Conservation (phyloP, 1,140 invertebrate genomes). For the Periplaneta americana region DNA sequence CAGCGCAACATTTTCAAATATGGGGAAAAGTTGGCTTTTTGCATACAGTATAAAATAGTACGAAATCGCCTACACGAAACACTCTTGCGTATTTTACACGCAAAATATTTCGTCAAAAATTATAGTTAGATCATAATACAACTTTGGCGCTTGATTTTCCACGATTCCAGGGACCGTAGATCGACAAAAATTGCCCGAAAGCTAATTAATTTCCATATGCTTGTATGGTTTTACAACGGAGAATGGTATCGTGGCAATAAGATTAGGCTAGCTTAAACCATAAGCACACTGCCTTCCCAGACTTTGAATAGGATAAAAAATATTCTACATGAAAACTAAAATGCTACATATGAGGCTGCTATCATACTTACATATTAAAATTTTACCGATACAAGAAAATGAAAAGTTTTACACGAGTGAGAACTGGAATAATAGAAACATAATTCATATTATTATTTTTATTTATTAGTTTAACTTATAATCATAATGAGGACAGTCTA, state of each 20-base stretch:
- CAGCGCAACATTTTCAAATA: background rate
- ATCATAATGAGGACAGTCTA: too few species aligned
- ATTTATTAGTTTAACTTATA: too few species aligned
- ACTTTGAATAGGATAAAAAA: too few species aligned
- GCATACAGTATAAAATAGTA: constrained; percentile 10
- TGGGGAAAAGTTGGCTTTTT: background rate
- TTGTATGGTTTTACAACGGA: too few species aligned
- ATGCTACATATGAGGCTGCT: too few species aligned
- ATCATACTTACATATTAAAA: too few species aligned
- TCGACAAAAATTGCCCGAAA: background rate
- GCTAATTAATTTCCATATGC: background rate
- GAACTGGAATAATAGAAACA: too few species aligned
- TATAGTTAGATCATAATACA: background rate
- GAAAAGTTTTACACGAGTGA: too few species aligned
- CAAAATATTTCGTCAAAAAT: background rate
- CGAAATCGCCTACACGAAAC: background rate
- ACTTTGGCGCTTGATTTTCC: background rate
- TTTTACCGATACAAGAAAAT: too few species aligned
- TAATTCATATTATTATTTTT: too few species aligned
- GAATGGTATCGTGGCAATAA: background rate
- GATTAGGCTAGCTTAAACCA: background rate
- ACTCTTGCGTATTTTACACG: background rate
- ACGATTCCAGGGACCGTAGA: background rate
- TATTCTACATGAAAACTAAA: too few species aligned
- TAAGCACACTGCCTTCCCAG: background rate